Base-by-base conservation (phyloP, 2,113 vertebrate species). In the Campylomormyrus numenius region DNA sequence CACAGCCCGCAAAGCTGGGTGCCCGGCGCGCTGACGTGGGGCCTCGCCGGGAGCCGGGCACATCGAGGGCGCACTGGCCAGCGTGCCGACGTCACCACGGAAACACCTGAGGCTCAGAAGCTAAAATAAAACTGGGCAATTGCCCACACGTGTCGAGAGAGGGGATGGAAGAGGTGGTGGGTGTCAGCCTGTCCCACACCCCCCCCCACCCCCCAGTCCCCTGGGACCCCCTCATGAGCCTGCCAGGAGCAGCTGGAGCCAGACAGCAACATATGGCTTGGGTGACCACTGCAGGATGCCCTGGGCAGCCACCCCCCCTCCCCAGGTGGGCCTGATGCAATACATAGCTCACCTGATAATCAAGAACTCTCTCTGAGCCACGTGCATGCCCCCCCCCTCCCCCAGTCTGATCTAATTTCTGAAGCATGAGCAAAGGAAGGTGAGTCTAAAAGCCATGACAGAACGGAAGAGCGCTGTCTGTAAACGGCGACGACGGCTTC, bases 211-310 rank as follows among this genome's bases (percentile, higher is more conserved):
- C 46, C 24, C 9, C 13, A 15, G 39, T 9, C 39, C 39, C 45
- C 83, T 46, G 87, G 84, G 27, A 5, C 10, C 85, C 19, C 50
- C 50, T 31, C 46, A 10, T 8, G 5, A 49, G 87, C 52, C 66
- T 35, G 50, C 77, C 21, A 27, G 35, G 45, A 88, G 87, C 90
- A 90, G 86, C 90, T 88, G 90, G 62, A 58, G 86, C 49, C 49
- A 9, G n/a, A 45, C 24, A n/a, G 52, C 35, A 27, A 39, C 90
- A 90, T 83, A 83, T 83, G 89, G 48, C 89, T 19, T 4, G 15
- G 42, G 15, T 77, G 74, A 58, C 49, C 87, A 84, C 86, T 46
- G 49, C 8, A 84, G 45, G 89, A 86, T n/a, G 35, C 80, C 39
- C n/a, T 15, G 31, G 27, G 5, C 11, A 17, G 85, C 42, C 42